Evolutionary conservation across 1,140 invertebrate species (phyloP), one percentile per base, ranked within the genome.

Genomic region (Hypothenemus hampei): DNA sequence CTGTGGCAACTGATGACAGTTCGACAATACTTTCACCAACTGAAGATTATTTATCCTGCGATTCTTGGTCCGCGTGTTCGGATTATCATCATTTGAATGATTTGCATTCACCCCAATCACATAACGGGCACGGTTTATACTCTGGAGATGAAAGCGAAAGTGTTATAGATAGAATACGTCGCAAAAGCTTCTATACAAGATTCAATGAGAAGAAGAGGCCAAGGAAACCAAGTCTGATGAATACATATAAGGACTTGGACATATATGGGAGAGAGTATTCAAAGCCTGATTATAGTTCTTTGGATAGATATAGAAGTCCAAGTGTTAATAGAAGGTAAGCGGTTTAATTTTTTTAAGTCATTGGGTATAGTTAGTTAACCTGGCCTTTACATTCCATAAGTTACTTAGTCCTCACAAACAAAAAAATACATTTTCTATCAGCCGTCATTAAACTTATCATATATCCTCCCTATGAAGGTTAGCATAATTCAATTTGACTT

Each of bases 151-250:
- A 72, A 61, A 65, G 58, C 36, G 70, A 72, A 43, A 71, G 69
- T 23, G 84, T 93, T 8, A 83, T 85, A 23, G 90, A 94, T 64
- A 77, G 91, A 59, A 93, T 94, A 56, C 77, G 87, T 59, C 77
- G 91, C 15, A 91, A 91, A 68, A 92, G 89, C 68, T 93, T 90
- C 71, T 94, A 92, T 65, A 84, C 84, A 3, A 78, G 89, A 50
- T 93, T 93, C 65, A 92, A 93, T 63, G 86, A 89, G 62, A 81
- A 85, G 62, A 86, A 84, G 67, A 77, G 78, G 35, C 77, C 82
- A 46, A 46, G 65, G 6, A 67, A 70, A 43, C 60, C 61, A 0
- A 67, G 53, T 11, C 13, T 65, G 7, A 57, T 53, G 1, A 43
- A 53, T 10, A 65, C 57, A 44, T 70, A 68, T 41, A 64, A 63